These are phyloP conservation scores for Acanthiza pusilla DNA, from an alignment of 2,797 vertebrate species.

Conservation along the genomic window DNA sequence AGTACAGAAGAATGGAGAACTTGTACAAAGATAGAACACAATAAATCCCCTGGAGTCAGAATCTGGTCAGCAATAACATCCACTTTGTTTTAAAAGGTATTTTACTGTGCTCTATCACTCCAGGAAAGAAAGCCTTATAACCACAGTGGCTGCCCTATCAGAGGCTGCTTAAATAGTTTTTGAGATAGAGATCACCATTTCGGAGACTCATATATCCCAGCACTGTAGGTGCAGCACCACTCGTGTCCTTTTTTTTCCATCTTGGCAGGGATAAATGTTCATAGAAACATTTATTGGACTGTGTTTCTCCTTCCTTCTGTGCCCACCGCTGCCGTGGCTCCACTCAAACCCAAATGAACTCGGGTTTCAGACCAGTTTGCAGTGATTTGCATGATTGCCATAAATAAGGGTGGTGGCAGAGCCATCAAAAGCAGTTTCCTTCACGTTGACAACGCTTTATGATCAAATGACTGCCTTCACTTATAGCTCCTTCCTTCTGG, in stretches of 20 bases:
- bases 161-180: slow-evolving; percentile 61
- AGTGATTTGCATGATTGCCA: slow-evolving; percentile 32
- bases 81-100: slow-evolving; percentile 27
- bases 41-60: background rate
- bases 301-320: background rate
- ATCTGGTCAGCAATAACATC: slow-evolving; percentile 44
- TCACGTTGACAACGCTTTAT: slow-evolving; percentile 8
- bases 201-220: slow-evolving; percentile 51
- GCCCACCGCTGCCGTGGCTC: background rate
- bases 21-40: background rate
- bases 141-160: slow-evolving; percentile 39
- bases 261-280: background rate
- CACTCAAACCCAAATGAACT: background rate
- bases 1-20: background rate
- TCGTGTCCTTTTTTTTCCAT: background rate
- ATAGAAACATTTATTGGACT: background rate
- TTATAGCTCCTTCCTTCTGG: slow-evolving; percentile 37
- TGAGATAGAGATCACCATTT: slow-evolving; percentile 60
- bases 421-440: background rate
- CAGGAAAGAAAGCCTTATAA: slow-evolving; percentile 41
- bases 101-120: slow-evolving; percentile 32
- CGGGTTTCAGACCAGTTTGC: background rate
- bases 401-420: slow-evolving; percentile 6
- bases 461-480: slow-evolving; percentile 22
- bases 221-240: background rate